Conservation (phyloP, 1,140 invertebrate genomes). For the Tyrophagus putrescentiae region DNA sequence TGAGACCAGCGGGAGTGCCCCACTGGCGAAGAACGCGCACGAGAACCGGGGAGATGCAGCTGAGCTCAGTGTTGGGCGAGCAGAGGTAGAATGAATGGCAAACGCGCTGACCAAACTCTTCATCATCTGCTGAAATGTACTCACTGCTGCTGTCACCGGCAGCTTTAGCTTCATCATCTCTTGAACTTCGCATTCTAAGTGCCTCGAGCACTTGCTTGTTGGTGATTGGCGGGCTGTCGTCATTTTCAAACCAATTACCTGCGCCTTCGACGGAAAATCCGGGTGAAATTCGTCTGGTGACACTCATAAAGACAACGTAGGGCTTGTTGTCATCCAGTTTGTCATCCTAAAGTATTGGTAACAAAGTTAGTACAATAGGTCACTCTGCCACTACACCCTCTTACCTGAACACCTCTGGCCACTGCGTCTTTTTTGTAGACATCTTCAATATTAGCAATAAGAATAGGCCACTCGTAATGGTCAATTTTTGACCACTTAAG, state of each 20-base stretch:
- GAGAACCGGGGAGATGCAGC: neutral
- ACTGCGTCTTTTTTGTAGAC: slow-evolving; percentile 42
- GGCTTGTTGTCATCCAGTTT: slow-evolving; percentile 77
- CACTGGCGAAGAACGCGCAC: neutral
- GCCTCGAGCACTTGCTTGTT: neutral
- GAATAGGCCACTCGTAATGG: slow-evolving; percentile 50
- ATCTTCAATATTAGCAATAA: slow-evolving; percentile 64
- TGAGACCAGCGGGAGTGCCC: too few relatives aligned
- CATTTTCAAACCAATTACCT: too few relatives aligned
- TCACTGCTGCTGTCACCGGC: neutral
- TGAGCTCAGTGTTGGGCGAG: neutral
- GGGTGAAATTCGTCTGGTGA: too few relatives aligned
- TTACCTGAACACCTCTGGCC: too few relatives aligned
- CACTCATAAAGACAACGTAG: too few relatives aligned
- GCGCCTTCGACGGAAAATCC: slow-evolving; percentile 38
- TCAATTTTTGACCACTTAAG: slow-evolving; percentile 43
- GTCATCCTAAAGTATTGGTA: slow-evolving; percentile 75
- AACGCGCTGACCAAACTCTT: neutral
- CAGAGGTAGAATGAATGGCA: neutral
- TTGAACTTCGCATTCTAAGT: too few relatives aligned
- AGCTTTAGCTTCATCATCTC: neutral
- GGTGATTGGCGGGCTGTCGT: neutral
- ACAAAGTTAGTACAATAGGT: slow-evolving; percentile 57
- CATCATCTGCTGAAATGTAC: neutral
- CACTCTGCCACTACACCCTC: too few relatives aligned